Conservation (phyloP, 1,140 invertebrate species). For the Drosophila persimilis region DNA sequence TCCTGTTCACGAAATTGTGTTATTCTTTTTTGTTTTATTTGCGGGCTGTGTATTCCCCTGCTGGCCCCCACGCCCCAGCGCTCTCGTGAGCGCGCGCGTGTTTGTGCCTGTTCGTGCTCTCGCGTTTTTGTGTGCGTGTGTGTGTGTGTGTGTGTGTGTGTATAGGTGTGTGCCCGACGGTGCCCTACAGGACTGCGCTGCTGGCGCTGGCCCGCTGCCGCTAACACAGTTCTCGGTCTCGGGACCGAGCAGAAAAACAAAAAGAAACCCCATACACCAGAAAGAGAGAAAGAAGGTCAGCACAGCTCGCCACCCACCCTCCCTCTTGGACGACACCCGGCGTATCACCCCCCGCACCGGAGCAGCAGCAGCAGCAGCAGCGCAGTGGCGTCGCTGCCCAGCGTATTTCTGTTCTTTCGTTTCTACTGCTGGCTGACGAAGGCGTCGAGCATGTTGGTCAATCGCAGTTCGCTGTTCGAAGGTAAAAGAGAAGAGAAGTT, state of each 20-base stretch:
- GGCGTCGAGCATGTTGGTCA: slow-evolving; percentile 70
- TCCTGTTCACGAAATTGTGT: background rate
- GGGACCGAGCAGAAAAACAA: slow-evolving; percentile 7
- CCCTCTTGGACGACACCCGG: slow-evolving; percentile 3
- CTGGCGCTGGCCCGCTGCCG: slow-evolving; percentile 23
- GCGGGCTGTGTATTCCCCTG: background rate
- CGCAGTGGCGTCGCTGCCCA: slow-evolving; percentile 53
- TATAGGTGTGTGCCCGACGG: slow-evolving; percentile 11
- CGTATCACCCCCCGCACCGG: slow-evolving; percentile 2
- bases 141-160: slow-evolving; percentile 22
- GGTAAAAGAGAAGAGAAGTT: slow-evolving; percentile 42
- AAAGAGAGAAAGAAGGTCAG: slow-evolving; percentile 63
- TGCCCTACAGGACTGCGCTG: slow-evolving; percentile 24
- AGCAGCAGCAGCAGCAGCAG: slow-evolving; percentile 11
- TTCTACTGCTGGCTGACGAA: slow-evolving; percentile 66
- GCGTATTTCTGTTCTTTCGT: slow-evolving; percentile 64
- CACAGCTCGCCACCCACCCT: background rate
- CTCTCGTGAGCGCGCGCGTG: too few relatives aligned
- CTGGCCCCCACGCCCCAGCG: too few relatives aligned
- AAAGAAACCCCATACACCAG: background rate
- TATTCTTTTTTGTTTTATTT: slow-evolving; percentile 21
- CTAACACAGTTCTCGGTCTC: slow-evolving; percentile 30
- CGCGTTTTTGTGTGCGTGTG: background rate
- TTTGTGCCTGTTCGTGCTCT: too few relatives aligned
- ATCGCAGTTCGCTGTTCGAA: slow-evolving; percentile 68